Evolutionary conservation across 2,113 vertebrate genomes (phyloP), one percentile per base, ranked within the genome.

Genomic region (Orcinus orca): DNA sequence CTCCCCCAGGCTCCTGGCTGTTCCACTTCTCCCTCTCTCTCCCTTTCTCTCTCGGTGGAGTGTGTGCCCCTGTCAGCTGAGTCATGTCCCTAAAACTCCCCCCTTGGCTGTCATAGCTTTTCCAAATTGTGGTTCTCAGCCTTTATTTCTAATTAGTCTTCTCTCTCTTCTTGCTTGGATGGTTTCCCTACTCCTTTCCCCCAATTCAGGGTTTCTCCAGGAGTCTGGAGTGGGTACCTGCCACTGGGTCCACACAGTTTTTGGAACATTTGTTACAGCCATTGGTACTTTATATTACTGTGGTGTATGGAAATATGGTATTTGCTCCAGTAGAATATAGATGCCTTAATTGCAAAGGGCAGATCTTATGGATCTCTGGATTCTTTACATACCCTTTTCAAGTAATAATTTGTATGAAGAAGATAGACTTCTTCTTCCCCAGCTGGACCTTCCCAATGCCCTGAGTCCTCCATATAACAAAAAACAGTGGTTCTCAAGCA

Each of bases 211-310:
- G 3, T 5, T 88, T 85, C 60, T 90, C 38, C 4, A 55, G 29
- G 23, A 63, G 13, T 70, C 36, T 73, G 1, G 10, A 25, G 36
- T 36, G 11, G n/a, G 5, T 0, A 62, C 3, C 33, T 14, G 10
- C 1, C 53, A 1, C 11, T 65, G 15, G 7, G 29, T 31, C 5
- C 21, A 33, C 21, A 20, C 6, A 29, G 29, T 2, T 4, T 15
- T 33, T 33, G 14, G 36, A 55, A 80, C 0, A 8, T 21, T 38
- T 77, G 62, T 67, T 65, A 47, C 0, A 85, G 36, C 10, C 23
- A 21, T 13, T 3, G 2, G 4, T 29, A 33, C 12, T 87, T 86
- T 23, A n/a, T 53, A 71, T 33, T 58, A 47, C 44, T 80, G 3
- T 17, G 44, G 50, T 25, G 29, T 38, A 33, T 85, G 25, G 11